These are phyloP conservation scores for Tursiops truncatus DNA, from an alignment of 2,113 vertebrate species.

Conservation along the genomic window DNA sequence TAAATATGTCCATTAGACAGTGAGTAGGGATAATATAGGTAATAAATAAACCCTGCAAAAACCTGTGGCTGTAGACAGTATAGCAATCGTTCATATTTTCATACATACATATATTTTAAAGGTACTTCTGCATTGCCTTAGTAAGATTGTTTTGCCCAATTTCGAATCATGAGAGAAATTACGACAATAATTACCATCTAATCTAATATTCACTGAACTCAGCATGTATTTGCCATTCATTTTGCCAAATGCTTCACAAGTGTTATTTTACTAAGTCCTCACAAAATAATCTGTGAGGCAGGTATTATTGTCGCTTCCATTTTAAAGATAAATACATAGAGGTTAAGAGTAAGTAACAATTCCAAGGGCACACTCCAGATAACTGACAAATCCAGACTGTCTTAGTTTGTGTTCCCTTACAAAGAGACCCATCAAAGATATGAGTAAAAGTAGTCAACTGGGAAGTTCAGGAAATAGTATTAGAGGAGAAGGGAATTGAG, in stretches of 20 bases:
- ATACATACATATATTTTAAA: neutral
- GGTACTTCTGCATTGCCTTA: neutral
- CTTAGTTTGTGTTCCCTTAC: neutral
- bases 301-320: neutral
- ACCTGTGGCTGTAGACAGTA: neutral
- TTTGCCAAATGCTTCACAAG: neutral
- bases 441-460: neutral
- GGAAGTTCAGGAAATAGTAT: rapidly evolving
- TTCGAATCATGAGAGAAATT: neutral
- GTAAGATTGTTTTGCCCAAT: neutral
- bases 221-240: neutral
- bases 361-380: neutral
- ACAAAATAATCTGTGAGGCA: neutral
- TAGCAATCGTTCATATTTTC: neutral
- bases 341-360: neutral
- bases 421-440: neutral
- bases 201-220: neutral
- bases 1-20: neutral
- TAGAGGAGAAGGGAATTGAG: neutral
- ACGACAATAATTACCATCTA: neutral
- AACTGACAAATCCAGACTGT: neutral
- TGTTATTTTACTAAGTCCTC: neutral
- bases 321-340: neutral
- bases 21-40: neutral
- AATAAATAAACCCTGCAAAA: neutral